phyloP scores from a whole-genome alignment of 2,113 vertebrate genomes.

The Pterophyllum scalare region DNA sequence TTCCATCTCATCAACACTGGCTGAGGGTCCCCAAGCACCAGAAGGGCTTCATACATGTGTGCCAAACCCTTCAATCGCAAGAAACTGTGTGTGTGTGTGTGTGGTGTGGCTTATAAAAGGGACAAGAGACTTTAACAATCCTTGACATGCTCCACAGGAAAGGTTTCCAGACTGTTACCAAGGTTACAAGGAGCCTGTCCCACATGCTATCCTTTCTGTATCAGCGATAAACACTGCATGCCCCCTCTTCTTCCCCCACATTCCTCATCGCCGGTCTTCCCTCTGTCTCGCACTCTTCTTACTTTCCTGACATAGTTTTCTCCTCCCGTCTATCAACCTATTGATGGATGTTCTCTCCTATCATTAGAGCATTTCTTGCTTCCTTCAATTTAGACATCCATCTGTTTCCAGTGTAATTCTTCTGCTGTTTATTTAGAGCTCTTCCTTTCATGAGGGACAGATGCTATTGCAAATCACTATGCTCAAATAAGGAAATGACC shows the following conservation, averaged over 20 bases:
- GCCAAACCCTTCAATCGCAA: slow-evolving; percentile 69
- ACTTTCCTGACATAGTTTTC: slow-evolving; percentile 39
- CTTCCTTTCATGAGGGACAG: neutral
- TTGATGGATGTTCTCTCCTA: slow-evolving; percentile 29
- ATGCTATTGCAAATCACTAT: slow-evolving; percentile 58
- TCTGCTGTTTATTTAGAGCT: slow-evolving; percentile 31
- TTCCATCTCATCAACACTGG: slow-evolving; percentile 51
- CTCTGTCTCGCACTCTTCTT: slow-evolving; percentile 63
- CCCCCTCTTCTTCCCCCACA: slow-evolving; percentile 14
- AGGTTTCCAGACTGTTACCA: slow-evolving; percentile 83
- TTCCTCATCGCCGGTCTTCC: slow-evolving; percentile 46
- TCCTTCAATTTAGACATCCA: slow-evolving; percentile 30
- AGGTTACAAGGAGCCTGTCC: slow-evolving; percentile 84
- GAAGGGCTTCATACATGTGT: slow-evolving; percentile 67
- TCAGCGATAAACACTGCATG: slow-evolving; percentile 53
- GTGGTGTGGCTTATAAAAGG: slow-evolving; percentile 71
- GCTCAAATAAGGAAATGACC: slow-evolving; percentile 42
- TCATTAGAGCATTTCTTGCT: slow-evolving; percentile 21
- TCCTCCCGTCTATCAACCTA: slow-evolving; percentile 44
- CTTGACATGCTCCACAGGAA: slow-evolving; percentile 80
- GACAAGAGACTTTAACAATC: slow-evolving; percentile 78
- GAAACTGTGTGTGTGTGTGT: slow-evolving; percentile 68
- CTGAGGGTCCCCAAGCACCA: slow-evolving; percentile 63
- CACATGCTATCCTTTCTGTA: slow-evolving; percentile 82
- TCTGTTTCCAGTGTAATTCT: slow-evolving; percentile 23